Base-by-base conservation (phyloP, 2,888 invertebrate genomes). In the Morinoia aosen region DNA sequence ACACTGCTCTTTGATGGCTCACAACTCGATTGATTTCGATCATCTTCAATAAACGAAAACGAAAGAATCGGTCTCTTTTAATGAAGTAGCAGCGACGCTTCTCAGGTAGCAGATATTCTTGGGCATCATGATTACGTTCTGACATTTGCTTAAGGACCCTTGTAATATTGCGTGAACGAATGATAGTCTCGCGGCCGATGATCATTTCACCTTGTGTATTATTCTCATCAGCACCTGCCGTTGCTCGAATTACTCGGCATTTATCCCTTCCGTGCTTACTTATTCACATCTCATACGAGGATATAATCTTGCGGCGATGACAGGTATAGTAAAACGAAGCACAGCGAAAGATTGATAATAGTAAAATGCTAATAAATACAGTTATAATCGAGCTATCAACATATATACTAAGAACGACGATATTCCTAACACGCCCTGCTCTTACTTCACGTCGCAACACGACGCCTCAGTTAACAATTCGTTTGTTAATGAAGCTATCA, bases 401-500 rank as follows among this genome's bases (percentile, higher is more conserved):
- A 25, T 33, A 76, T 3, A 76, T 19, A 61, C 19, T 19, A 61
- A 16, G 61, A 0, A 61, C 8, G 76, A 19, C 33, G 25, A 76
- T 12, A 76, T 76, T 76, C 76, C 33, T 33, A 76, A 76, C 76
- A 76, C 76, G 76, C 76, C 76, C 76, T 76, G 33, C 76, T 76
- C 76, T 33, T 76, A 76, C 76, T 76, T 76, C 76, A 76, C 76
- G 76, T 33, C 10, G 16, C 25, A 76, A 76, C 25, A 33, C 76
- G 25, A 25, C 19, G 93, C 58, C 57, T 48, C 93, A 93, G 58
- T 33, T 57, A 39, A 39, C 56, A 56, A 93, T 93, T 93, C 57
- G 58, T 33, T 16, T 11, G 57, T 33, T 93, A 93, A 93, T 93
- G 93, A 57, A 93, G 57, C n/a, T 57, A 93, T 93, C 93, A 40